Percentiles rank a stretch among this genome's conserved stretches.
These are phyloP conservation scores for Drosophila cardini DNA, from an alignment of 1,140 invertebrate genomes.

Conservation along the genomic window DNA sequence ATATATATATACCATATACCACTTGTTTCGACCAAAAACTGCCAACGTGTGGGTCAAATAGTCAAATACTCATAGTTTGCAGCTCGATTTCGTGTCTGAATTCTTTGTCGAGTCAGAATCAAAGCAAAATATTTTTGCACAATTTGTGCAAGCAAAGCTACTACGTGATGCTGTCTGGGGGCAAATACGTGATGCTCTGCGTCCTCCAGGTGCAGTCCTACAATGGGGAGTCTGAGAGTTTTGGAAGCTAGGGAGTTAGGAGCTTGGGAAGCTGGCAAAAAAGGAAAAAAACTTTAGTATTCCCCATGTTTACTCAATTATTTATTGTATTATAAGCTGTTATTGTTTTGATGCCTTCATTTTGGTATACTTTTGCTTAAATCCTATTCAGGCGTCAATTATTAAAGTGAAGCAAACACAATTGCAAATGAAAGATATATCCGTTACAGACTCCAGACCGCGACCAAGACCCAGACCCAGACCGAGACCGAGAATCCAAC, in stretches of 20 bases:
- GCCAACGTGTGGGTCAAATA: conserved; percentile 9
- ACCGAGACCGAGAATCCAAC: background rate
- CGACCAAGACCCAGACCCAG: conserved; percentile 4
- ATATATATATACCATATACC: no score
- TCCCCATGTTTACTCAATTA: conserved; percentile 28
- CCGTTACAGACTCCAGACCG: conserved; percentile 1
- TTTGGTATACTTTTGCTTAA: conserved; percentile 20
- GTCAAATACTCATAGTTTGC: conserved; percentile 19
- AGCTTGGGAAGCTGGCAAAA: background rate
- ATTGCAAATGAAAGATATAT: conserved; percentile 23
- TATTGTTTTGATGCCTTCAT: conserved; percentile 14
- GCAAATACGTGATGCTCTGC: conserved; percentile 9
- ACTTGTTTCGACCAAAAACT: background rate
- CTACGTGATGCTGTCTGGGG: conserved; percentile 31
- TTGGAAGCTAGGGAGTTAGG: background rate
- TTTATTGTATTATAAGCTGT: conserved; percentile 28
- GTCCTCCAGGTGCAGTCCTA: conserved; percentile 7
- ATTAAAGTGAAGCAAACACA: conserved; percentile 19
- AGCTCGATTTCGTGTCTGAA: background rate
- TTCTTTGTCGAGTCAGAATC: conserved; percentile 19
- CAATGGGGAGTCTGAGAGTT: conserved; percentile 3
- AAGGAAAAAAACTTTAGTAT: background rate
- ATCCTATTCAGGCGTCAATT: conserved; percentile 24
- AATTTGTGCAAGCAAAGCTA: conserved; percentile 41
- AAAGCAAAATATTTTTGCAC: conserved; percentile 25